Base-by-base conservation (phyloP, 2,113 vertebrate genomes). In the Empidonax alnorum region DNA sequence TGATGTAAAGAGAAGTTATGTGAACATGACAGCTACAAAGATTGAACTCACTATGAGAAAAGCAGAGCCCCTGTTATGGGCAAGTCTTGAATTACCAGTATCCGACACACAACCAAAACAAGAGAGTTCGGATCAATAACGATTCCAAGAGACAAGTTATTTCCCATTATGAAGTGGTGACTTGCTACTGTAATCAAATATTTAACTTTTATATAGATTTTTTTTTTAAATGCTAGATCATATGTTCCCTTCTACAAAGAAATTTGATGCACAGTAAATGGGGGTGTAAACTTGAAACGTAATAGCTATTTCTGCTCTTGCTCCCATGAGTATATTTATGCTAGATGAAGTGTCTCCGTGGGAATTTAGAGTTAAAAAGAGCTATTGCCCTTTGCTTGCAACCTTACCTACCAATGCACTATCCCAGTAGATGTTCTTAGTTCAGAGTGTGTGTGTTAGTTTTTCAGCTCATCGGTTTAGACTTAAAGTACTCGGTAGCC, bases 11-110 rank as follows among this genome's bases (percentile, higher is more conserved):
- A 99, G 98, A 97, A 99, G 99, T 91, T 95, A 97, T 0, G 98
- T 99, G 66, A 99, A 98, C 95, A 99, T 99, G 99, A 99, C 99
- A 3, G 99, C 99, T 24, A 98, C 99, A 13, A 99, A 99, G 97
- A 98, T 99, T 42, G 99, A 99, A 96, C 97, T 99, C 18, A 97
- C 98, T 52, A 98, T 99, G 98, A 99, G 98, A 92, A 99, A 99
- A 98, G 98, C 99, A 2, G 99, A 99, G 89, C 97, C 98, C 3
- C 98, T 99, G 98, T 97, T 97, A 3, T 99, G 99, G 99, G 99
- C 99, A 25, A 98, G 98, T 35, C 98, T 99, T 90, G 99, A 99
- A 97, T 97, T 99, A 18, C 99, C 99, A 17, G 97, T 97, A 23
- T 94, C 97, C 14, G 98, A 95, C 73, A 91, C 97, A n/a, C 96